Evolutionary conservation across 2,888 invertebrate genomes (phyloP), one percentile per base, ranked within the genome.

Genomic region (Hipparchia semele): DNA sequence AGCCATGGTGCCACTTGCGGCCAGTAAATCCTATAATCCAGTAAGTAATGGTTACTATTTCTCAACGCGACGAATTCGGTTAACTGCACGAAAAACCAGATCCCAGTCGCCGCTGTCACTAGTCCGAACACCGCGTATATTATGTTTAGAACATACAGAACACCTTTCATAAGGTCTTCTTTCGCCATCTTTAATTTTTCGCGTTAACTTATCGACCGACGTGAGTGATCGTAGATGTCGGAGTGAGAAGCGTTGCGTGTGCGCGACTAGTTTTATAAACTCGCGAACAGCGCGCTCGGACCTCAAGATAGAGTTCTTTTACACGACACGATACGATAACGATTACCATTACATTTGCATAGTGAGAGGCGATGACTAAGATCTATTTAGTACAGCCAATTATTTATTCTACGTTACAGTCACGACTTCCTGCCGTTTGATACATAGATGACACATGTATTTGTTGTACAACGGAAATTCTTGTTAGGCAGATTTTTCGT

Each of bases 1-100:
- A 94, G 86, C 94, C 94, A 94, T 88, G 94, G 94, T 69, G 91
- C 92, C 2, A 90, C 91, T 75, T 94, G 94, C 2, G 93, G 94
- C 94, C 94, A 94, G 82, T 94, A 94, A 64, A 94, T 82, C 68
- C 93, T 82, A 79, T 93, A 94, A 86, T 94, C 94, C 83, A 93
- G 72, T 56, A 94, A 74, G 68, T 93, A 94, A 73, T 93, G 94
- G 85, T 94, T 94, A 75, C 85, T 90, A 78, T 94, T 94, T 79
- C 94, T 85, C 75, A 94, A 75, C 23, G 85, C 81, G 65, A 93
- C 92, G 78, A 94, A 92, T 79, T 94, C 93, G 4, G 88, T 83
- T 8, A 94, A 79, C 72, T 94, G 92, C 79, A 93, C 93, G 83
- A 93, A 94, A 86, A 94, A 94, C 93, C 93, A 94, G 68, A 93